Evolutionary conservation across 2,797 vertebrate genomes (phyloP).

Genomic region (Acanthurus tractus): DNA sequence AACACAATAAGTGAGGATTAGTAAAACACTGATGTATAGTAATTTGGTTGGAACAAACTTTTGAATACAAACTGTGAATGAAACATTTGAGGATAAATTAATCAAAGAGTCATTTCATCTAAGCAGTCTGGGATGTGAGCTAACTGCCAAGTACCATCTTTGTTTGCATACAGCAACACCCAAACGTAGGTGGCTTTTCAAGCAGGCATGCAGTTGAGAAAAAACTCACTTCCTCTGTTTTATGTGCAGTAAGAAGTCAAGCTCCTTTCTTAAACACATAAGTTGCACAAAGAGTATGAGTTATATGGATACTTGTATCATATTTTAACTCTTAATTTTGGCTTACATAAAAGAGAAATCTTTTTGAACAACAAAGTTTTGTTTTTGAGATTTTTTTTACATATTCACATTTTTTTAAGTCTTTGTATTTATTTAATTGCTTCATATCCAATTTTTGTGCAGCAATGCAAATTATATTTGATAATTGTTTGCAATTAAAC

Average conservation of each 20-base stretch:
- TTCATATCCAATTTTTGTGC: background rate
- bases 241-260: too few species aligned
- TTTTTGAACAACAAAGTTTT: too few species aligned
- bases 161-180: conserved; percentile 21
- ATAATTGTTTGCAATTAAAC: background rate
- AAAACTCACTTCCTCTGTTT: too few species aligned
- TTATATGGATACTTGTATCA: too few species aligned
- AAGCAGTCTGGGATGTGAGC: conserved; percentile 21
- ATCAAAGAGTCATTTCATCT: background rate
- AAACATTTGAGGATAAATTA: conserved; percentile 3
- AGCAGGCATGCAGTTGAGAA: background rate
- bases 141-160: conserved; percentile 23
- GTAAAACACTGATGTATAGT: background rate
- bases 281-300: too few species aligned
- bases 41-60: background rate
- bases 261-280: too few species aligned
- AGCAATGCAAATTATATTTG: background rate
- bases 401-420: background rate
- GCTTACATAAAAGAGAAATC: too few species aligned
- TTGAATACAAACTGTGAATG: background rate
- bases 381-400: too few species aligned
- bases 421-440: too few species aligned
- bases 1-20: background rate
- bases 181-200: conserved; percentile 5
- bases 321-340: too few species aligned